Conservation (phyloP, 2,888 invertebrate genomes). For the Serrognathus titanus region DNA sequence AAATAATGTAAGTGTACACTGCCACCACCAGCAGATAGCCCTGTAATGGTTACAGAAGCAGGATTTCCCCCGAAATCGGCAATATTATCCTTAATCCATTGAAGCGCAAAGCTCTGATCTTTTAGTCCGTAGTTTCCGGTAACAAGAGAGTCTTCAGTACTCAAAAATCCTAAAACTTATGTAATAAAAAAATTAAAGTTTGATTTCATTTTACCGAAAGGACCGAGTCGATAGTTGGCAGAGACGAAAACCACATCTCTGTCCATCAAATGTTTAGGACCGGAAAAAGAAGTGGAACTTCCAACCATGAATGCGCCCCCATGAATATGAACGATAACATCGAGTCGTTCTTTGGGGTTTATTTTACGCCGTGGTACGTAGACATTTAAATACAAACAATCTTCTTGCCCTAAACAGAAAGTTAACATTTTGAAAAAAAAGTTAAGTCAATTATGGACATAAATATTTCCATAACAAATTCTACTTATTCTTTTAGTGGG, state of each 20-base stretch:
- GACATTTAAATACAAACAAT: conserved; percentile 61
- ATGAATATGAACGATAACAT: conserved; percentile 61
- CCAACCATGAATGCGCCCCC: conserved; percentile 65
- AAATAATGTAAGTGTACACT: conserved; percentile 69
- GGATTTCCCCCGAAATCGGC: conserved; percentile 65
- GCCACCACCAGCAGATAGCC: conserved; percentile 67
- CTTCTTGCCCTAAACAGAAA: conserved; percentile 53
- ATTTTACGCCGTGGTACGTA: conserved; percentile 48
- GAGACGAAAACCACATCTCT: conserved; percentile 61
- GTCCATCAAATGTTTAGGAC: conserved; percentile 58
- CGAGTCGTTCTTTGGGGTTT: conserved; percentile 37
- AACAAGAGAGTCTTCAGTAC: conserved; percentile 62
- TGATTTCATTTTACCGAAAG: conserved; percentile 50
- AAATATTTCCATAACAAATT: neutral
- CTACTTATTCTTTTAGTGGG: too few species aligned
- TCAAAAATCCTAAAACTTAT: conserved; percentile 59
- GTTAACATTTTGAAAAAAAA: too few species aligned
- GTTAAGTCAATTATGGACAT: too few species aligned
- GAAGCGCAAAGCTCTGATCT: conserved; percentile 64
- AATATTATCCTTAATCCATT: conserved; percentile 65
- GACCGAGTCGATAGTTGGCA: conserved; percentile 64
- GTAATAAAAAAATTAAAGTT: neutral
- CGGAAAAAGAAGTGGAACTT: conserved; percentile 51
- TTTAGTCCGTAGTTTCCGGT: conserved; percentile 68
- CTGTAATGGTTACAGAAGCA: conserved; percentile 60